Conservation (phyloP, 2,888 invertebrate species). For the Pachliopta kotzebuea region DNA sequence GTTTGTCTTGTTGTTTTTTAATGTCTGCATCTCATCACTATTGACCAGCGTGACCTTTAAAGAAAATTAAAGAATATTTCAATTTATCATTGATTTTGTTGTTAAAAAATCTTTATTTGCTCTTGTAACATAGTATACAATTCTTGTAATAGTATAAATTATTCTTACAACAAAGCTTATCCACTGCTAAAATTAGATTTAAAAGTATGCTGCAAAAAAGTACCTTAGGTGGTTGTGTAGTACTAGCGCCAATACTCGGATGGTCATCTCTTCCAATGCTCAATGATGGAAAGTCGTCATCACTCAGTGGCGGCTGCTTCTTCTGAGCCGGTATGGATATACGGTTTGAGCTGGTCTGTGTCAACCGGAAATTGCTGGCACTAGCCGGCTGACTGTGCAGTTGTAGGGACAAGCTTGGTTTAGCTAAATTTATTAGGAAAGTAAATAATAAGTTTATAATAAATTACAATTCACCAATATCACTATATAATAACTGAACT, state of each 20-base stretch:
- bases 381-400: slow-evolving; percentile 71
- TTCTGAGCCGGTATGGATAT: slow-evolving; percentile 51
- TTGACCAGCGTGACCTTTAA: slow-evolving; percentile 64
- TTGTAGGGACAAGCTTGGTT: slow-evolving; percentile 74
- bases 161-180: too few species aligned
- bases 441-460: neutral
- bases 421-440: slow-evolving; percentile 52
- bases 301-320: slow-evolving; percentile 45
- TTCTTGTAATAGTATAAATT: too few species aligned
- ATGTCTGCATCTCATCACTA: slow-evolving; percentile 66
- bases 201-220: neutral
- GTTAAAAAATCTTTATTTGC: too few species aligned
- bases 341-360: slow-evolving; percentile 62
- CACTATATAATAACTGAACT: too few species aligned
- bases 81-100: neutral
- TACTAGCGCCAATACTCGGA: slow-evolving; percentile 62
- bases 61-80: neutral
- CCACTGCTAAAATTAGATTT: neutral
- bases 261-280: slow-evolving; percentile 60
- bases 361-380: slow-evolving; percentile 71
- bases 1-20: slow-evolving; percentile 50
- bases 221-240: slow-evolving; percentile 67
- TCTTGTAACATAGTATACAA: too few species aligned
- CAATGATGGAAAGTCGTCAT: slow-evolving; percentile 53
- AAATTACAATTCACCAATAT: too few species aligned